A percentile compares a stretch with the other conserved stretches of the same genome.
Evolutionary conservation across 2,113 vertebrate genomes (phyloP).

Genomic region (Aldabrachelys gigantea): DNA sequence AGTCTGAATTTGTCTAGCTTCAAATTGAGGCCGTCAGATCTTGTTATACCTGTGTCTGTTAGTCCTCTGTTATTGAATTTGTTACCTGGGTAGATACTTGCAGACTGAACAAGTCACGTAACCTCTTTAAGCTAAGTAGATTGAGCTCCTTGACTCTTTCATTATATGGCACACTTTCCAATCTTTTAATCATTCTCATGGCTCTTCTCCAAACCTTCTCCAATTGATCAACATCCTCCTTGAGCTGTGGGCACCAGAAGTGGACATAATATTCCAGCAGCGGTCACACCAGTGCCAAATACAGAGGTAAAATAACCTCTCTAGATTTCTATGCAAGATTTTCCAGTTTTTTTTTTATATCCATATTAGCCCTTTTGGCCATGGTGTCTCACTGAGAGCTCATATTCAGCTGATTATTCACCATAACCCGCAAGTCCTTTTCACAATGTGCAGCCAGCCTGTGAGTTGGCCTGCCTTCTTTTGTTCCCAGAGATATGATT

Average conservation of each 20-base stretch:
- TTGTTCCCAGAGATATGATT: background rate
- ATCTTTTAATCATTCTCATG: background rate
- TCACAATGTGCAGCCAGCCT: background rate
- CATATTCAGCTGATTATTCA: too few relatives aligned
- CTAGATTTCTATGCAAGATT: background rate
- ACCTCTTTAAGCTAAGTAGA: background rate
- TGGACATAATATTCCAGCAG: background rate
- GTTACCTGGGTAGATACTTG: background rate
- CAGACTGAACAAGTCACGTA: background rate
- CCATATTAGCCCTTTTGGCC: too few relatives aligned
- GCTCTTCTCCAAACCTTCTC: background rate
- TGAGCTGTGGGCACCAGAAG: background rate
- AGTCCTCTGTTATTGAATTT: background rate
- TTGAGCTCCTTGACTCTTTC: background rate
- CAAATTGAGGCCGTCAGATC: background rate
- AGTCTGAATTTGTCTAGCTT: background rate
- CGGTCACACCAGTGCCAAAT: background rate
- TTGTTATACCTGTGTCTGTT: background rate
- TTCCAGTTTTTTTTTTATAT: background rate
- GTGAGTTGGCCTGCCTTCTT: background rate
- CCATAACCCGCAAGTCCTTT: background rate
- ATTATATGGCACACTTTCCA: background rate
- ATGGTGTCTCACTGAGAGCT: too few relatives aligned
- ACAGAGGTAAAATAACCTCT: background rate
- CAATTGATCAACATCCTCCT: background rate